Evolutionary conservation across 2,797 vertebrate genomes (phyloP).

Genomic region (Chelonia mydas): DNA sequence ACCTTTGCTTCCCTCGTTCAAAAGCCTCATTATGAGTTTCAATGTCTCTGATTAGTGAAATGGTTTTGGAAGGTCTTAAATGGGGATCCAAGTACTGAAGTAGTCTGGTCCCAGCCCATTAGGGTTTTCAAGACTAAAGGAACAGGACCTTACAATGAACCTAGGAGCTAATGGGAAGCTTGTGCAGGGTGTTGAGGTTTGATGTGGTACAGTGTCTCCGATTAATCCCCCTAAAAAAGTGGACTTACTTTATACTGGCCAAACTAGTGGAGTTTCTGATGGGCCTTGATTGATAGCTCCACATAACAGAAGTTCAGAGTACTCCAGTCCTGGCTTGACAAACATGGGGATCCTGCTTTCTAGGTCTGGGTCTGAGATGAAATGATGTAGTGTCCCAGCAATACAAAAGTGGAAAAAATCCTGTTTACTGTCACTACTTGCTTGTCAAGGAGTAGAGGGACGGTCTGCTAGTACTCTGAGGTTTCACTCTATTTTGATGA

Average conservation of each 20-base stretch:
- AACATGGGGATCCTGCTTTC: not conserved
- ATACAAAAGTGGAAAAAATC: not conserved
- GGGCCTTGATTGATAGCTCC: not conserved
- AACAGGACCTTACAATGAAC: not conserved
- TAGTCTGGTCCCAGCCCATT: not conserved
- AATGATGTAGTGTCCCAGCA: not conserved
- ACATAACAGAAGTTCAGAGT: not conserved
- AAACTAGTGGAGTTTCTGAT: not conserved
- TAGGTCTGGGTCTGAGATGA: not conserved
- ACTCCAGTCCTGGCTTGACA: not conserved
- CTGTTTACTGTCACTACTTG: not conserved
- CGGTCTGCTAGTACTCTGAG: not conserved
- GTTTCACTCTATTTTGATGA: not conserved
- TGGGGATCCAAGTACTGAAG: not conserved
- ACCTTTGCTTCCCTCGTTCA: not conserved
- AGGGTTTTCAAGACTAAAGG: not conserved
- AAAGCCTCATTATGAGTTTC: not conserved
- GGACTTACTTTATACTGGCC: not conserved
- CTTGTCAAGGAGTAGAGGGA: not conserved
- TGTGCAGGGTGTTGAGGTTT: not conserved
- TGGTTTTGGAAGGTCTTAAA: not conserved
- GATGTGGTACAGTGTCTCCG: accelerated
- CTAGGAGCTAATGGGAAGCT: not conserved
- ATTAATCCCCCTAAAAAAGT: not conserved
- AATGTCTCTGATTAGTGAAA: not conserved